A percentile compares a stretch with the other conserved stretches of the same genome.
Evolutionary conservation across 2,113 vertebrate species (phyloP).

Genomic region (Ceyx margarethae): DNA sequence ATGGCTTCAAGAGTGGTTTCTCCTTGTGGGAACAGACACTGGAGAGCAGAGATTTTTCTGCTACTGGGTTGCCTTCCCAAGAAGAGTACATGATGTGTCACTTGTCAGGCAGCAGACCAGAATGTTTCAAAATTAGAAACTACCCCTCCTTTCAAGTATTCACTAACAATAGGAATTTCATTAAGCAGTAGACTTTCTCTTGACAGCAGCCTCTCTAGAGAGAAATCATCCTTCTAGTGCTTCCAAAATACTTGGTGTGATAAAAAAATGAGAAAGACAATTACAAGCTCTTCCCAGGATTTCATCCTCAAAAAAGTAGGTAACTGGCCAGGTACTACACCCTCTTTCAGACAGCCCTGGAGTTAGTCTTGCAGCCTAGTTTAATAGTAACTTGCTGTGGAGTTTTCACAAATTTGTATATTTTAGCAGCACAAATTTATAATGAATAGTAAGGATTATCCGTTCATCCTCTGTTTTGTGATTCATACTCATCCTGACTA

Average conservation of each 20-base stretch:
- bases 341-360: background rate
- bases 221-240: rapidly evolving
- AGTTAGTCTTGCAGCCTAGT: background rate
- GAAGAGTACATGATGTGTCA: no score
- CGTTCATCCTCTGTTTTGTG: background rate
- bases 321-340: background rate
- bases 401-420: background rate
- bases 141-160: background rate
- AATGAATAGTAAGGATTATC: background rate
- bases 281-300: background rate
- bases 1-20: background rate
- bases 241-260: background rate
- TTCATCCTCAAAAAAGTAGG: background rate
- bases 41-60: background rate
- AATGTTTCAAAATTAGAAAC: background rate
- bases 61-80: background rate
- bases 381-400: background rate
- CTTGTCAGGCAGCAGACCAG: background rate
- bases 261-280: background rate
- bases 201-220: background rate
- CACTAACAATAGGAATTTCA: background rate
- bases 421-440: background rate
- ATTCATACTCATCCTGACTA: background rate
- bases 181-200: background rate
- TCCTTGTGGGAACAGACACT: background rate